Conservation (phyloP, 1,140 invertebrate genomes). For the Melanaphis sacchari region DNA sequence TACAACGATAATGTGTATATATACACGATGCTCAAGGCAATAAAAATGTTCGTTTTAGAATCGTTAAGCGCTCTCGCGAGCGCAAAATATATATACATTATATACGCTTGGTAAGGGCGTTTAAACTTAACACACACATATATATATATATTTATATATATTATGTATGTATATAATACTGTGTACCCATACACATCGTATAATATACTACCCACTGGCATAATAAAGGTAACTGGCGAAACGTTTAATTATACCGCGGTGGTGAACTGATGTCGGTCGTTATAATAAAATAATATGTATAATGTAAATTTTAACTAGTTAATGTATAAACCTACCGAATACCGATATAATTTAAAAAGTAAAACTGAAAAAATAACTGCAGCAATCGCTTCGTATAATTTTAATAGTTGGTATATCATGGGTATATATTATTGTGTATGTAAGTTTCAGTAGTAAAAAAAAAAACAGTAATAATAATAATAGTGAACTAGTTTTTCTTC, state of each 20-base stretch:
- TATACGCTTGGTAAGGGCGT: neutral
- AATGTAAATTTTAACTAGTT: neutral
- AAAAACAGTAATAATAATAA: no score
- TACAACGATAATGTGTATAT: neutral
- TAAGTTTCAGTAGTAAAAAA: no score
- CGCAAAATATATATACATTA: neutral
- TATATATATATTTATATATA: no score
- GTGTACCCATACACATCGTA: neutral
- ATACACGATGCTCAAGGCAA: neutral
- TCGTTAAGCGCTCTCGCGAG: neutral
- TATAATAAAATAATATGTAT: neutral
- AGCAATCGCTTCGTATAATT: neutral
- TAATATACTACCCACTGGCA: neutral
- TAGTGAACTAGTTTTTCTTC: no score
- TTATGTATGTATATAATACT: neutral
- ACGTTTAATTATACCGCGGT: constrained; percentile 16
- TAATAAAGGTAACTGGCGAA: constrained; percentile 5
- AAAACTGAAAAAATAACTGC: neutral
- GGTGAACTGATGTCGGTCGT: neutral
- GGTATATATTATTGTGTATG: neutral
- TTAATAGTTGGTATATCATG: no score
- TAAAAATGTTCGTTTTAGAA: constrained; percentile 29
- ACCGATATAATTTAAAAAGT: neutral
- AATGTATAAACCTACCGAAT: neutral
- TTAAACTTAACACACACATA: neutral